Evolutionary conservation across 2,113 vertebrate genomes (phyloP), one percentile per base, ranked within the genome.

Genomic region (Erythrocercus mccallii): DNA sequence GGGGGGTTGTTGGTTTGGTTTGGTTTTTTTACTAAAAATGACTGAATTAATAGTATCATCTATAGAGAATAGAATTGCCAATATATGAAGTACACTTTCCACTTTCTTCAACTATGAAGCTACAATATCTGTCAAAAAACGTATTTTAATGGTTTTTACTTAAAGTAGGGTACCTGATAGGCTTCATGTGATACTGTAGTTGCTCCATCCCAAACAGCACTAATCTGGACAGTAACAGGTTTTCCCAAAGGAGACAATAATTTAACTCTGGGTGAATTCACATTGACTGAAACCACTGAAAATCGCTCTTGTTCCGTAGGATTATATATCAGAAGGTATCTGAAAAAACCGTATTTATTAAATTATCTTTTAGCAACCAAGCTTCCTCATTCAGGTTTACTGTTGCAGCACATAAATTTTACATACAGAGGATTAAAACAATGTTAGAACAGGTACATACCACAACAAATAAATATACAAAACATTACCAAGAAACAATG

Each of bases 261-360:
- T 31, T 86, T 97, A 20, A 98, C 98, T 35, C 86, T 97, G 1
- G 98, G 97, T 12, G 98, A 97, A 92, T 97, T 98, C 42, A 99
- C 97, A 13, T 95, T 94, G 16, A 99, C 28, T 1, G 98, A 98
- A 88, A 99, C 97, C 60, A 99, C 94, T 0, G 99, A 97, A 11
- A 91, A 95, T 11, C 98, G 97, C 5, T 97, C 97, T 95, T 99
- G 99, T 65, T 99, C 99, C 1, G 45, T 94, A 47, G 99, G 98
- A 95, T 99, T 99, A 81, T 90, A 98, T 88, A 99, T 19, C 71
- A 99, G 93, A 86, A 99, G 76, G 7, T 98, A 97, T 97, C 99
- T 99, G 98, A 48, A 96, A 98, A 97, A 92, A 92, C 81, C 8
- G 56, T 31, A 79, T 84, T 89, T 68, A 37, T 14, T 56, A 70